Evolutionary conservation across 2,797 vertebrate species (phyloP).

Genomic region (Setipinna tenuifilis): DNA sequence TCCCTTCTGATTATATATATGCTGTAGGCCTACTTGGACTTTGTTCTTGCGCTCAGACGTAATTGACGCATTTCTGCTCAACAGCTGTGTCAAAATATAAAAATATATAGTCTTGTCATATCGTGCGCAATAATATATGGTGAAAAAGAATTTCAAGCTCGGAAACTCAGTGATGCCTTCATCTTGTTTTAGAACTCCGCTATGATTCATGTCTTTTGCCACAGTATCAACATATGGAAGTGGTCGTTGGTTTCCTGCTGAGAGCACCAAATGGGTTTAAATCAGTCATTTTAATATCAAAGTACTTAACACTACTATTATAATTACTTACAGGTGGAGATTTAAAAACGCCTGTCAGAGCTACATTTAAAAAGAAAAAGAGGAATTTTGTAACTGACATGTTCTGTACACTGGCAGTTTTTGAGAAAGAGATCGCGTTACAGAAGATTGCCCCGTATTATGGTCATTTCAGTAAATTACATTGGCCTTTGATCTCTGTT

Average conservation of each 20-base stretch:
- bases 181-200: conserved; percentile 7
- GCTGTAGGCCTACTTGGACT: neutral
- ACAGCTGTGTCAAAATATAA: neutral
- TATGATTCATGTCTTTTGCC: neutral
- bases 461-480: conserved; percentile 81
- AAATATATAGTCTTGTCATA: neutral
- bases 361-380: conserved; percentile 78
- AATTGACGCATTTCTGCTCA: neutral
- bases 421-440: conserved; percentile 77
- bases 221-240: conserved; percentile 75
- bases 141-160: neutral
- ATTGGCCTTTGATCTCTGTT: conserved; percentile 79
- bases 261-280: conserved; percentile 76
- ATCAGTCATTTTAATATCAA: conserved; percentile 85
- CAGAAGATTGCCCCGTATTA: conserved; percentile 82
- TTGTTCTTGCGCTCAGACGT: neutral
- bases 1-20: neutral
- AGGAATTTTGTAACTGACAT: conserved; percentile 81
- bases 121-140: neutral
- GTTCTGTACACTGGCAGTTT: conserved; percentile 77
- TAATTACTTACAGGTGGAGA: conserved; percentile 82
- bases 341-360: conserved; percentile 72
- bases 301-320: conserved; percentile 81
- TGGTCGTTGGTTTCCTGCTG: conserved; percentile 65
- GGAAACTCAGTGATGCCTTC: neutral